A percentile compares a stretch with the other conserved stretches of the same genome.
phyloP scores from a whole-genome alignment of 2,797 vertebrate species.

The Hylomyscus alleni region DNA sequence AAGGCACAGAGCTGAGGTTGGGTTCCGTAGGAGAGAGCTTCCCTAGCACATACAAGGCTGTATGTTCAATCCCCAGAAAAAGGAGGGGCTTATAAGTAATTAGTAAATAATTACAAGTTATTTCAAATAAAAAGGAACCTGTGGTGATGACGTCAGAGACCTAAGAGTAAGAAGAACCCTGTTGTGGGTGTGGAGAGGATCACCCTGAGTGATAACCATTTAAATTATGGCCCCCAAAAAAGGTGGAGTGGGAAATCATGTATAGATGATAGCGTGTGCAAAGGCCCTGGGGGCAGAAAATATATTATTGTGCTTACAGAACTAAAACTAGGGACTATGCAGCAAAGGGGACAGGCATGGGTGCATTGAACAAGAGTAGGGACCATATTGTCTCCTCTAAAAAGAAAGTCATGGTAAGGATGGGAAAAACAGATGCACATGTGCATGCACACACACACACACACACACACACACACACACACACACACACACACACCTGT shows the following conservation, averaged over 20 bases:
- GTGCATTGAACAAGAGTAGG: background rate
- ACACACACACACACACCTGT: background rate
- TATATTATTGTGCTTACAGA: background rate
- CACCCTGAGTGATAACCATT: background rate
- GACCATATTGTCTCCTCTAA: background rate
- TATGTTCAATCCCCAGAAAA: background rate
- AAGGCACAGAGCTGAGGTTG: background rate
- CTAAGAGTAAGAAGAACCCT: background rate
- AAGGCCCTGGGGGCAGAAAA: background rate
- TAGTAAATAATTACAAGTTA: background rate
- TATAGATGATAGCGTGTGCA: background rate
- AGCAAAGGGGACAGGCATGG: background rate
- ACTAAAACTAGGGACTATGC: background rate
- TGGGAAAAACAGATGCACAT: background rate
- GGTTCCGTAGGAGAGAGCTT: background rate
- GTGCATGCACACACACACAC: rapidly evolving
- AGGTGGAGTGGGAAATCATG: background rate
- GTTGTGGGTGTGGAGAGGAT: background rate
- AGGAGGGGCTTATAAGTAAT: background rate
- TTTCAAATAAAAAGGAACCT: background rate
- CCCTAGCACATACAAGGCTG: background rate
- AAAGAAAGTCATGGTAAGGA: background rate
- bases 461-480: background rate
- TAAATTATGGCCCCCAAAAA: background rate
- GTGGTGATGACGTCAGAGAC: background rate